Base-by-base conservation (phyloP, 2,113 vertebrate genomes). In the Ammodytes dubius region DNA sequence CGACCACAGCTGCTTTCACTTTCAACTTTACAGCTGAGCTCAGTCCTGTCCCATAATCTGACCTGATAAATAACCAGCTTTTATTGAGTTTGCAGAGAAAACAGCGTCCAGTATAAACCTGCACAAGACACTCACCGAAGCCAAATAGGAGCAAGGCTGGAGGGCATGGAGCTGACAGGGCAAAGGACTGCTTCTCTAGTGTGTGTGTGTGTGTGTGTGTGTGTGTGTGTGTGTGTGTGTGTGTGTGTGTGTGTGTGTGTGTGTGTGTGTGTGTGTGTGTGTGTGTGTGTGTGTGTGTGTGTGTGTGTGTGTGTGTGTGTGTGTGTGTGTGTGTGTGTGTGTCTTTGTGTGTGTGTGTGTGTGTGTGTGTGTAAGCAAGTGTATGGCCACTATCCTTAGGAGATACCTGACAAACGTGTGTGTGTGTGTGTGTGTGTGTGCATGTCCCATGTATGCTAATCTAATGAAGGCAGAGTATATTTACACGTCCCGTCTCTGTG, bases 31-130 rank as follows among this genome's bases (percentile, higher is more conserved):
- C 94, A 95, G 93, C 93, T 89, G 87, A 87, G 91, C 89, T 93
- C 91, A 89, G 90, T 93, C 94, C 83, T 70, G 88, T 94, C 90
- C 87, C 83, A 94, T 93, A 93, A 94, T 89, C 88, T 84, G 87
- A 92, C 92, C 94, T 90, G 92, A 94, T 95, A 95, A 95, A 95
- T 94, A 95, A 94, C 90, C 84, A 54, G 72, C 82, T 93, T 95
- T 94, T 94, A 95, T 95, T 95, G 91, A 89, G 93, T 96, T 95
- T 95, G 90, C 87, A 92, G 92, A 94, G 91, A 93, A 96, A 95
- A 95, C 84, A 94, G 82, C 56, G 47, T 89, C 90, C 89, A 90
- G 84, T 84, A 70, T 91, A 94, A 94, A 93, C 82, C 88, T 89
- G 78, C 79, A 74, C 74, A n/a, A 73, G 81, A 80, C 77, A 84